Base-by-base conservation (phyloP, 2,113 vertebrate species). In the Hypomesus transpacificus region DNA sequence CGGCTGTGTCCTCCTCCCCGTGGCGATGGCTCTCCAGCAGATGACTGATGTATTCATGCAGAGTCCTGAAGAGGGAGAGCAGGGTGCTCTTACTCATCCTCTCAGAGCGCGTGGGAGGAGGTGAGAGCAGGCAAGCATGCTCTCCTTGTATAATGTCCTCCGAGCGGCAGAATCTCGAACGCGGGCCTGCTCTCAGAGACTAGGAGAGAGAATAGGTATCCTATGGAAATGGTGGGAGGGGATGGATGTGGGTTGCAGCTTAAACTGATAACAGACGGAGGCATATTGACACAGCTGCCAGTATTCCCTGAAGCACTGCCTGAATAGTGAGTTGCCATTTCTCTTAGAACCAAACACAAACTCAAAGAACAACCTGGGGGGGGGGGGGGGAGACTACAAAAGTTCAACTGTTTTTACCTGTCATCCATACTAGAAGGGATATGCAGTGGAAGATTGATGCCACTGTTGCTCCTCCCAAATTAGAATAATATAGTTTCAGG, bases 61-160 rank as follows among this genome's bases (percentile, higher is more conserved):
- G 69, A 60, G 69, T 74, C 81, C 75, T 51, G 60, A 75, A 76
- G 67, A 75, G 66, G 68, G 75, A 80, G 83, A 86, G 75, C 75
- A 79, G 75, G 81, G 75, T 82, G 65, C 81, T 85, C 87, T 84
- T 73, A 85, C 87, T 89, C 87, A 73, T 80, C 81, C 85, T 67
- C 78, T 82, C 78, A 82, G 80, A 78, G 76, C 71, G 78, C 31
- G 89, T 90, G 87, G 89, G 89, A 85, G 89, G 24, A 39, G 18
- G 88, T 86, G 86, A 88, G 78, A 81, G 74, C 67, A 72, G 83
- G 83, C 86, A 73, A 82, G 82, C 76, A 68, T 81, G 84, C 74
- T 39, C 73, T 80, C 20, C 34, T 73, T 84, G 82, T 77, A 77
- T 77, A 78, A 81, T 86, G 85, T 87, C 76, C 85, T 82, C 71